Evolutionary conservation across 2,888 invertebrate species (phyloP).

Genomic region (Smittia sp.): DNA sequence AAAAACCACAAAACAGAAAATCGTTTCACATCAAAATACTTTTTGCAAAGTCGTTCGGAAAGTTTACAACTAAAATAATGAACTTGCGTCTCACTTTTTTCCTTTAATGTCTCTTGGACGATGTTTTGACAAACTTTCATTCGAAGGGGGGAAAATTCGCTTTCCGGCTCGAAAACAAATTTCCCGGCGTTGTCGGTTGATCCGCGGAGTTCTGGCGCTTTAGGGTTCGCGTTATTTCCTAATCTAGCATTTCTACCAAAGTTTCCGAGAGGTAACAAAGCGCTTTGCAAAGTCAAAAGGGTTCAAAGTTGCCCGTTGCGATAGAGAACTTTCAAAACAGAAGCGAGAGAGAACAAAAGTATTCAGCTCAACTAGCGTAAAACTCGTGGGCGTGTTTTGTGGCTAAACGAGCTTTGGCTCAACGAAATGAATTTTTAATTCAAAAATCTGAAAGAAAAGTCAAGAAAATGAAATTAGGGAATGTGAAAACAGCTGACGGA

Average conservation of each 20-base stretch:
- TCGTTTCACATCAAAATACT: not conserved
- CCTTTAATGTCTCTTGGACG: slow-evolving; percentile 5
- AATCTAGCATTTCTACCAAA: not conserved
- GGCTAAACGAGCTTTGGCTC: not conserved
- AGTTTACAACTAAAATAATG: slow-evolving; percentile 6
- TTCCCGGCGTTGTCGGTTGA: too few relatives aligned
- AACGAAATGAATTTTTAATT: slow-evolving; percentile 1
- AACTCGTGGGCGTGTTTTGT: too few relatives aligned
- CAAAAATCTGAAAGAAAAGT: slow-evolving; percentile 7
- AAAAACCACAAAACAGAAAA: not conserved
- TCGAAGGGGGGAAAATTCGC: not conserved
- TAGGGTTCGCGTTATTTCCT: not conserved
- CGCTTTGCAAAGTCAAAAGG: too few relatives aligned
- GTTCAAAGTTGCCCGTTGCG: too few relatives aligned
- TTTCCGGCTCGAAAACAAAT: too few relatives aligned
- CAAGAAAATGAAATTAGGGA: not conserved
- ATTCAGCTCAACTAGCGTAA: too few relatives aligned
- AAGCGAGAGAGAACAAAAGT: too few relatives aligned
- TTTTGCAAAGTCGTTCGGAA: not conserved
- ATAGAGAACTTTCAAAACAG: too few relatives aligned
- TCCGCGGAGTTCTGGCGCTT: too few relatives aligned
- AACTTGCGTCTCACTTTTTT: slow-evolving; percentile 8
- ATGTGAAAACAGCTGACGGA: not conserved
- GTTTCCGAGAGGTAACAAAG: too few relatives aligned
- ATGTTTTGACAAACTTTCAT: not conserved